Percentiles rank a stretch among this genome's conserved stretches.
Evolutionary conservation across 2,888 invertebrate genomes (phyloP).

Genomic region (Galerucella nymphaeae): DNA sequence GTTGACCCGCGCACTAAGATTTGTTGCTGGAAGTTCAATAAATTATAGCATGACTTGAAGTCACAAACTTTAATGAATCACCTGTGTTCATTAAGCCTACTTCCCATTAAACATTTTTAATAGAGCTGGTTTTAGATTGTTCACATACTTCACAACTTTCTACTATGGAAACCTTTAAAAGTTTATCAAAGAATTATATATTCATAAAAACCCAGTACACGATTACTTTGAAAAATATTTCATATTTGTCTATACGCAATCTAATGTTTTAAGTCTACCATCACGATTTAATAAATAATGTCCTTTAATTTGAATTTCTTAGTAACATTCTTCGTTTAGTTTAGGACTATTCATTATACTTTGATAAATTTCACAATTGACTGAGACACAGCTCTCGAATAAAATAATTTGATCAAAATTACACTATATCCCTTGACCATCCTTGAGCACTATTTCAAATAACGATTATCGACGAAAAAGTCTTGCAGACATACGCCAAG

Average conservation of each 20-base stretch:
- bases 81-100: not conserved
- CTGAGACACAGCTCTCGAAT: no score
- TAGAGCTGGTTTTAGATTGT: constrained; percentile 14
- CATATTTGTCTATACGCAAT: not conserved
- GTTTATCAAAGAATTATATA: not conserved
- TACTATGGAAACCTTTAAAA: not conserved
- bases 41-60: not conserved
- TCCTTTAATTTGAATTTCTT: no score
- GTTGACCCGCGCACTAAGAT: not conserved
- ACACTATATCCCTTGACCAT: no score
- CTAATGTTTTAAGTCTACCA: not conserved
- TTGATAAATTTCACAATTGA: no score
- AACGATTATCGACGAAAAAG: no score
- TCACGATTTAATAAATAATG: not conserved
- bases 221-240: not conserved
- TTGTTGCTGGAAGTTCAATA: not conserved
- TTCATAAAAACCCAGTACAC: not conserved
- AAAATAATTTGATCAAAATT: no score
- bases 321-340: no score
- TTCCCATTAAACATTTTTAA: constrained; percentile 9
- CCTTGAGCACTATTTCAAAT: no score
- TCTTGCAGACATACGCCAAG: no score
- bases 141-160: constrained; percentile 8
- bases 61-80: constrained; percentile 8
- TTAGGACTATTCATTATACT: no score